Base-by-base conservation (phyloP, 2,888 invertebrate genomes). In the Rhingia campestris region DNA sequence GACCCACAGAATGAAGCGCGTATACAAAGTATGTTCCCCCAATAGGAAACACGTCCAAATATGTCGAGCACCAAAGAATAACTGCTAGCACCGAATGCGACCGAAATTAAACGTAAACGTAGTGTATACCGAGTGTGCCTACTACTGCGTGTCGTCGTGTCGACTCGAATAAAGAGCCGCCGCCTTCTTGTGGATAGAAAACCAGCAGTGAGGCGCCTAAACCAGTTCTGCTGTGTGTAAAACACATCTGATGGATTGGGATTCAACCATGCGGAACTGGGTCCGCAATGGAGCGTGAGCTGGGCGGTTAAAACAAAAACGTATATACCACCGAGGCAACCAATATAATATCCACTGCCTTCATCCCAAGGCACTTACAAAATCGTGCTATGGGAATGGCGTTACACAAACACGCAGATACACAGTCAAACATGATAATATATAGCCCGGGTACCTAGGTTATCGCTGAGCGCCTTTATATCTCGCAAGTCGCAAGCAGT, bases 61-160 rank as follows among this genome's bases (percentile, higher is more conserved):
- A 88, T 88, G 88, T 88, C 88, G 89, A 89, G 89, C 91, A 90
- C 90, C 90, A 90, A 90, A 89, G 88, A 87, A 87, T 89, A 86
- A 90, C 90, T 91, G 88, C 88, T 79, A 67, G 66, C 81, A 85
- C 81, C 75, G 81, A 76, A 67, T 53, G 74, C 84, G 75, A 80
- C 59, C 64, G 69, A 84, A 66, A 59, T 61, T 51, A 73, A 80
- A 80, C 74, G 59, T 66, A 53, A 80, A 74, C 66, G 69, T 63
- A 80, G 53, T 43, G 56, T 54, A 33, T 30, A 33, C 22, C 80
- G 61, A 56, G 75, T 74, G 74, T 51, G 59, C 69, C 22, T 22
- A 22, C 22, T 22, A 22, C 32, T 58, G 39, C 35, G 22, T 41
- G 61, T 45, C 35, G 41, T 41, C 22, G 61, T 47, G 32, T 43